Percentiles rank a stretch among this genome's conserved stretches.
Conservation (phyloP, 2,113 vertebrate species). For the Mystacornis crossleyi region DNA sequence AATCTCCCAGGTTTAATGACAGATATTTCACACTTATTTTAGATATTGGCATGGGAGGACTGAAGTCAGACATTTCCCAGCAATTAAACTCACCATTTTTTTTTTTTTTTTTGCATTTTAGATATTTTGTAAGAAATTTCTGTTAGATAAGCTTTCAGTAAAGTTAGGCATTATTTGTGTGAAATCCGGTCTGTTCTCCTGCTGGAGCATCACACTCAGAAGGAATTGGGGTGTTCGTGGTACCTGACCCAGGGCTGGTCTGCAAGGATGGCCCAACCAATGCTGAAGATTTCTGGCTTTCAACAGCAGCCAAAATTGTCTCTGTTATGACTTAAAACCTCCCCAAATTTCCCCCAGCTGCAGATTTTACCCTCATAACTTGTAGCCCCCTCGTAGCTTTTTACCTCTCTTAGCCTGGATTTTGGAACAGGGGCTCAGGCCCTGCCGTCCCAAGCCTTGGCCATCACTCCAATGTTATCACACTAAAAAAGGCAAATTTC, state of each 20-base stretch:
- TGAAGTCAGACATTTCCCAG: neutral
- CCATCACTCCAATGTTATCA: neutral
- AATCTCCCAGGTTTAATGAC: neutral
- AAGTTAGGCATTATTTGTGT: neutral
- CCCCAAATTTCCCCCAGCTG: neutral
- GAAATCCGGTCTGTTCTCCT: neutral
- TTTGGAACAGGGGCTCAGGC: neutral
- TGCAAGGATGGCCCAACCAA: neutral
- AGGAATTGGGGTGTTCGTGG: rapidly evolving
- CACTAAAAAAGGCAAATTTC: neutral
- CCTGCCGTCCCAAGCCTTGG: neutral
- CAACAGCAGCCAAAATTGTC: rapidly evolving
- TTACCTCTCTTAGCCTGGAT: neutral
- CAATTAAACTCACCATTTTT: neutral
- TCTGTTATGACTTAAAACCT: neutral
- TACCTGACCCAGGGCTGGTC: neutral
- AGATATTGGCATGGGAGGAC: neutral
- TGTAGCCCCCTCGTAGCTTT: rapidly evolving
- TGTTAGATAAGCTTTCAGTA: neutral
- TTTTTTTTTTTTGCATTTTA: neutral
- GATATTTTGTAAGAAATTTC: neutral
- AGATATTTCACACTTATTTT: neutral
- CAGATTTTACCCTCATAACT: neutral
- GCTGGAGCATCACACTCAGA: neutral
- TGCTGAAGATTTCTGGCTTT: neutral